These are phyloP conservation scores for Agonopterix subpropinquella DNA, from an alignment of 2,888 invertebrate genomes.

Conservation along the genomic window DNA sequence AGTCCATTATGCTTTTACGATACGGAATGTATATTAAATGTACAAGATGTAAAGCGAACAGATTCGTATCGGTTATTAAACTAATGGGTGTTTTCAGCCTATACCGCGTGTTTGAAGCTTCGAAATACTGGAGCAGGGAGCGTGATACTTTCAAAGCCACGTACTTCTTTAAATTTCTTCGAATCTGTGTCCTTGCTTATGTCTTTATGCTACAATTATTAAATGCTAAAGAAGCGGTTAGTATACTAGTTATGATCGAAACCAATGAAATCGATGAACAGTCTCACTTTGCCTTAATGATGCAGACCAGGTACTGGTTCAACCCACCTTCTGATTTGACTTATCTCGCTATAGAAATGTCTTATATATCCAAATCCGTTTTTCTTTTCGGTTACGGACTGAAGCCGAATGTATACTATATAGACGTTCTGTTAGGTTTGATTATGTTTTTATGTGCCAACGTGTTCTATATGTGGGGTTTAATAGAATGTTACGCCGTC, in stretches of 20 bases:
- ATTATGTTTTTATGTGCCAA: conserved; percentile 20
- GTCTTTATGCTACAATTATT: conserved; percentile 22
- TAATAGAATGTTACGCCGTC: conserved; percentile 23
- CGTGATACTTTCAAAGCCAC: conserved; percentile 9
- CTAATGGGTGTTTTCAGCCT: conserved; percentile 17
- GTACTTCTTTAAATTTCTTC: conserved; percentile 18
- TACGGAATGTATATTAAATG: conserved; percentile 20
- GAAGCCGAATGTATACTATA: conserved; percentile 3
- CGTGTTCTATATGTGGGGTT: conserved; percentile 26
- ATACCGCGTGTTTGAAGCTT: conserved; percentile 20
- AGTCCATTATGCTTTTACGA: conserved; percentile 22
- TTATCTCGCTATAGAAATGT: conserved; percentile 16
- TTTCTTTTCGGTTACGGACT: conserved; percentile 24
- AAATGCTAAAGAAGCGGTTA: conserved; percentile 16
- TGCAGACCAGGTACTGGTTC: conserved; percentile 7
- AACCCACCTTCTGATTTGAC: neutral
- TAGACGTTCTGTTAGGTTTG: conserved; percentile 23
- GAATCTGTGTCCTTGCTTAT: conserved; percentile 21
- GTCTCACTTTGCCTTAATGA: conserved; percentile 6
- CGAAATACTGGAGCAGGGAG: conserved; percentile 16
- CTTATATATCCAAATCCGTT: conserved; percentile 24
- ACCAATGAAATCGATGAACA: conserved; percentile 3
- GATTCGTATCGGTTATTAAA: conserved; percentile 17
- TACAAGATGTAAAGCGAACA: conserved; percentile 19
- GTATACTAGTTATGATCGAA: conserved; percentile 13